These are phyloP conservation scores for Eueremaeus valkanovi DNA, from an alignment of 2,888 invertebrate genomes.

Conservation along the genomic window DNA sequence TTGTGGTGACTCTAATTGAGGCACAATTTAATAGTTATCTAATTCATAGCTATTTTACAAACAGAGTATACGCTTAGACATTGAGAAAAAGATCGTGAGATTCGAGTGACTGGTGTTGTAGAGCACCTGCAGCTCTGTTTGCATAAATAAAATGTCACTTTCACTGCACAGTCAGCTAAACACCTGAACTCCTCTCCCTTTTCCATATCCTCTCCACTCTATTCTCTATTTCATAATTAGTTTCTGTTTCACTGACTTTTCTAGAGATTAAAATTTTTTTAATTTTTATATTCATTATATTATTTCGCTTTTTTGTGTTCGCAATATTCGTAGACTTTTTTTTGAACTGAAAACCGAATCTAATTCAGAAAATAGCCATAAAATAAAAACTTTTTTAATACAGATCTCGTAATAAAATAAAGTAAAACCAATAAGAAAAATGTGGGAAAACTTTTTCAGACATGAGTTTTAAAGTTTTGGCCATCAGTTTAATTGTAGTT, in stretches of 20 bases:
- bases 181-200: too few species aligned
- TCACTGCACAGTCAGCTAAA: not conserved
- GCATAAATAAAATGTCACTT: too few species aligned
- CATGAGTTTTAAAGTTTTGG: not conserved
- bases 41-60: not conserved
- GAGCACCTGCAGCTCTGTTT: not conserved
- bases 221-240: too few species aligned
- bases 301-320: not conserved
- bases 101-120: not conserved
- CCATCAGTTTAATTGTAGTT: not conserved
- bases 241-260: not conserved
- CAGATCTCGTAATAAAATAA: too few species aligned
- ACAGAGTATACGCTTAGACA: not conserved
- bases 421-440: too few species aligned
- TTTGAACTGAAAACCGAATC: too few species aligned
- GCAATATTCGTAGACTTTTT: too few species aligned
- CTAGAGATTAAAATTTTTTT: not conserved
- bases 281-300: not conserved
- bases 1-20: not conserved
- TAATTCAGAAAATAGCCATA: too few species aligned
- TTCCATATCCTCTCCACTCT: too few species aligned
- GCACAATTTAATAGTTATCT: not conserved
- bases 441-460: not conserved
- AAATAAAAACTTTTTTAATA: too few species aligned
- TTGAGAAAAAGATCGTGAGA: not conserved